A percentile compares a stretch with the other conserved stretches of the same genome.
Conservation (phyloP, 2,797 vertebrate species). For the Tauraco hartlaubi region DNA sequence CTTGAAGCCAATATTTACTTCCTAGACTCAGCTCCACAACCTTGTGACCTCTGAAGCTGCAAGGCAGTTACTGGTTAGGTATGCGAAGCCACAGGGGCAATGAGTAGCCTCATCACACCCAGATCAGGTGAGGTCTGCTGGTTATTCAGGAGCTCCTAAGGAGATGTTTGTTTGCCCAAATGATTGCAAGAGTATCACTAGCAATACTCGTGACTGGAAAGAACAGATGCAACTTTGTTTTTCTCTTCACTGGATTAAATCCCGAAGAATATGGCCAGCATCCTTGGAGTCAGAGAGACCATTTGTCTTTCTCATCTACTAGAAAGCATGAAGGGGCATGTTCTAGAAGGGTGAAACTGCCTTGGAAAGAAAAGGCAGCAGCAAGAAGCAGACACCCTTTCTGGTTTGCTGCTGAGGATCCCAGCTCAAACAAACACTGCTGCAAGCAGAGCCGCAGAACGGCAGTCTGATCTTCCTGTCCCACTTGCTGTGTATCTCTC, state of each 20-base stretch:
- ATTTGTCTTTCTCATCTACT: background rate
- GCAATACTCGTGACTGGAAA: background rate
- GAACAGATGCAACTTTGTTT: background rate
- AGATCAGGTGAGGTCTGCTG: background rate
- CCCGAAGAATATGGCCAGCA: background rate
- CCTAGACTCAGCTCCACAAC: background rate
- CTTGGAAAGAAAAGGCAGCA: background rate
- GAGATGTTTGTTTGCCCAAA: background rate
- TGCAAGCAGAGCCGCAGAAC: background rate
- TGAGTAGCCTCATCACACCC: background rate
- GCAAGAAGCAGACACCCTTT: background rate
- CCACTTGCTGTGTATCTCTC: background rate
- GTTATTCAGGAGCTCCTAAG: background rate
- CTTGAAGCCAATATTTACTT: background rate
- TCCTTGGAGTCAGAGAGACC: background rate
- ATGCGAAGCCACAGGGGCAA: background rate
- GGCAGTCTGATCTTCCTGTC: background rate
- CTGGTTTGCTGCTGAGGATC: background rate
- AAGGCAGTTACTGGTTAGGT: background rate
- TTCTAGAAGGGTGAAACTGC: background rate
- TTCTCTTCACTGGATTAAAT: background rate
- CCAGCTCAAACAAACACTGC: background rate
- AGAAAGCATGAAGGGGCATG: background rate
- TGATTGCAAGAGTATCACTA: background rate
- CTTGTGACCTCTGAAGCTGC: background rate